Evolutionary conservation across 30 jellyfish, hydroid and myxozoan genomes (phyloP).

Genomic region (Hydractinia symbiolongicarpus): DNA sequence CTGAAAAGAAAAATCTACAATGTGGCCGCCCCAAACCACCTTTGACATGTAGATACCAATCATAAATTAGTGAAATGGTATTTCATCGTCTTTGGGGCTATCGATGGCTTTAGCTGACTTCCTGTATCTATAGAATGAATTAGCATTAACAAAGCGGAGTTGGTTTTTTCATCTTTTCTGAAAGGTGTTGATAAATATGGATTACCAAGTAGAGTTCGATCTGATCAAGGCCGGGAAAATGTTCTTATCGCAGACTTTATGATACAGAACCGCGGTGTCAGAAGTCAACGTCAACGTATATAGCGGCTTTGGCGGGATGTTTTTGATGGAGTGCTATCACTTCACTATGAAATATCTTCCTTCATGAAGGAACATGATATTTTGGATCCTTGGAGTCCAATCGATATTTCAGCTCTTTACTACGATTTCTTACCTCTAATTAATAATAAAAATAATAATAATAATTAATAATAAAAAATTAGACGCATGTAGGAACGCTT

Average conservation of each 20-base stretch:
- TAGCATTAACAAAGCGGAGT: background rate
- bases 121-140: no score
- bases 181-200: constrained; percentile 44
- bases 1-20: constrained; percentile 36
- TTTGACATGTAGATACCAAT: no score
- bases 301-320: constrained; percentile 44
- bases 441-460: no score
- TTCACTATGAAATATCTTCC: constrained; percentile 21
- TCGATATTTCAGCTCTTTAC: background rate
- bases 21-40: constrained; percentile 46
- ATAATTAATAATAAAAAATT: no score
- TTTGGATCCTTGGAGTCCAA: background rate
- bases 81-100: constrained; percentile 25
- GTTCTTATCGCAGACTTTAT: constrained; percentile 36
- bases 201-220: constrained; percentile 42
- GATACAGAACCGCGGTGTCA: constrained; percentile 26
- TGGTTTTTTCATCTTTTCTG: constrained; percentile 5
- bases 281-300: constrained; percentile 46
- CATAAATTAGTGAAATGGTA: no score
- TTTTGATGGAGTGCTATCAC: constrained; percentile 25
- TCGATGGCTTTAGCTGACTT: constrained; percentile 43
- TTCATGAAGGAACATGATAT: constrained; percentile 35
- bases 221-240: constrained; percentile 47
- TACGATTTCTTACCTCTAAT: constrained; percentile 6
- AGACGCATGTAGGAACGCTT: constrained; percentile 20